Evolutionary conservation across 2,888 invertebrate genomes (phyloP).

Genomic region (Abrostola tripartita): DNA sequence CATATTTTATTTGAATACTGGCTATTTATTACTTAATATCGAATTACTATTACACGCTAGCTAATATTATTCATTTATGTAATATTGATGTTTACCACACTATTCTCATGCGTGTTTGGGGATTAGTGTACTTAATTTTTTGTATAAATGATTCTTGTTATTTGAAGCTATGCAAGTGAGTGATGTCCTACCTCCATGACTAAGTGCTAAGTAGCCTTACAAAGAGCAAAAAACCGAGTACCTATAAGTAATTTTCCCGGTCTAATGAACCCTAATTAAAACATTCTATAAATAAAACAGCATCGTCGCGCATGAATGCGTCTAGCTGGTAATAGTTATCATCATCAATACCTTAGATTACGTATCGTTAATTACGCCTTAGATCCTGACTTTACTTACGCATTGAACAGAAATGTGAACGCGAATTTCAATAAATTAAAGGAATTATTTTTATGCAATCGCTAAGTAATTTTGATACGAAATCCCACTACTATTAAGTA

Average conservation of each 20-base stretch:
- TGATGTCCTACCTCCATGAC: too few relatives aligned
- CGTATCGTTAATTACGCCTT: constrained; percentile 34
- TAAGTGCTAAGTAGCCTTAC: not conserved
- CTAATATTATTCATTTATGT: constrained; percentile 14
- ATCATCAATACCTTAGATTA: constrained; percentile 35
- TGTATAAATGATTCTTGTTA: not conserved
- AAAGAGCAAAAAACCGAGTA: constrained; percentile 2
- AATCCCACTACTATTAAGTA: constrained; percentile 9
- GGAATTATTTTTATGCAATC: constrained; percentile 21
- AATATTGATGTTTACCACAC: constrained; percentile 5
- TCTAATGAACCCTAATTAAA: constrained; percentile 33
- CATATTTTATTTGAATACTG: constrained; percentile 26
- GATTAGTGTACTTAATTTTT: not conserved
- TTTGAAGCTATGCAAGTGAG: too few relatives aligned
- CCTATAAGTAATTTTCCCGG: constrained; percentile 1
- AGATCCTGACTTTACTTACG: constrained; percentile 20
- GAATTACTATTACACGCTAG: constrained; percentile 9
- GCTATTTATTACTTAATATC: constrained; percentile 17
- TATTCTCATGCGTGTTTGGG: constrained; percentile 9
- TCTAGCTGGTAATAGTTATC: constrained; percentile 33
- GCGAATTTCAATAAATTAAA: constrained; percentile 27
- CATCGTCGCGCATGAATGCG: constrained; percentile 30
- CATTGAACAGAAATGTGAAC: constrained; percentile 19
- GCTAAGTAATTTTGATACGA: constrained; percentile 4
- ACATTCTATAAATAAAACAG: constrained; percentile 34